These are phyloP conservation scores for Blastobasis lacticolella DNA, from an alignment of 2,888 invertebrate species.

Conservation along the genomic window DNA sequence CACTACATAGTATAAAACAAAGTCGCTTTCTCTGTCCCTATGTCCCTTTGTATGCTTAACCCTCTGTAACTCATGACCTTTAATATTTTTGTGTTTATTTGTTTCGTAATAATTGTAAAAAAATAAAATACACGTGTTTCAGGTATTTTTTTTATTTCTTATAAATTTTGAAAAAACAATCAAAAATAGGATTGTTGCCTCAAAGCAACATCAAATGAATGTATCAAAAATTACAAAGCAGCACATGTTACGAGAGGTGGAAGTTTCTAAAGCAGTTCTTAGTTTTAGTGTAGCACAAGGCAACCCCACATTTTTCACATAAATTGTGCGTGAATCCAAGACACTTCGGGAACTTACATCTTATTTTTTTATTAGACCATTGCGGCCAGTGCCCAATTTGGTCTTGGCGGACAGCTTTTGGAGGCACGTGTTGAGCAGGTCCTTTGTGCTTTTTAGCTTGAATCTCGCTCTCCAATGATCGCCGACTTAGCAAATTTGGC, in stretches of 20 bases:
- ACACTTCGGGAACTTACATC: slow-evolving; percentile 17
- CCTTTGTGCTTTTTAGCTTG: slow-evolving; percentile 16
- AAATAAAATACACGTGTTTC: no score
- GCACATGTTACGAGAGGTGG: slow-evolving; percentile 12
- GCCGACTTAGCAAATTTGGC: slow-evolving; percentile 7
- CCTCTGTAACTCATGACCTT: no score
- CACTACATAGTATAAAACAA: no score
- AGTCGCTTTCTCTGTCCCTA: no score
- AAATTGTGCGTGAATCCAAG: neutral
- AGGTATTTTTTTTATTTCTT: no score
- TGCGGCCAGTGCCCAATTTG: slow-evolving; percentile 19
- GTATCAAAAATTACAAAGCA: no score
- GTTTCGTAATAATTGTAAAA: no score
- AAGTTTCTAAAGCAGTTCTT: slow-evolving; percentile 15
- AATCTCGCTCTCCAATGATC: slow-evolving; percentile 11
- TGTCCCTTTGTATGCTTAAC: no score
- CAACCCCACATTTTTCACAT: slow-evolving; percentile 6
- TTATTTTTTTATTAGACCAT: slow-evolving; percentile 17
- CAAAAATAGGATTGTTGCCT: no score
- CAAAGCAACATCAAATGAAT: no score
- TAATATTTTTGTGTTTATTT: no score
- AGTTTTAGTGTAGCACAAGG: slow-evolving; percentile 13
- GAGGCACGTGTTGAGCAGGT: slow-evolving; percentile 16
- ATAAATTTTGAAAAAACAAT: no score
- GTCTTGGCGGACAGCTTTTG: slow-evolving; percentile 18